Conservation (phyloP, 92 coral and sea anemone genomes). For the Metridium senile region DNA sequence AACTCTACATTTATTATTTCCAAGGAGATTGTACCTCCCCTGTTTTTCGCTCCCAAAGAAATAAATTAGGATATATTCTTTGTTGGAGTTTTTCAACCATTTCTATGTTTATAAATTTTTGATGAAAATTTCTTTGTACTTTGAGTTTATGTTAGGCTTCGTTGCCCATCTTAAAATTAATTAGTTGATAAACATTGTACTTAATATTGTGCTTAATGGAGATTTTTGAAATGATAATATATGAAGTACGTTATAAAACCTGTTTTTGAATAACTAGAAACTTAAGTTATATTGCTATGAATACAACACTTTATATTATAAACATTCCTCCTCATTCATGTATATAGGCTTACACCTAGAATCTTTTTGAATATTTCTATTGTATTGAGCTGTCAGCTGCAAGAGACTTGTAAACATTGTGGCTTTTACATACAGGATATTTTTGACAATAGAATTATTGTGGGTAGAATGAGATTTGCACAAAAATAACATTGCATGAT, state of each 20-base stretch:
- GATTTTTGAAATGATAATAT: neutral
- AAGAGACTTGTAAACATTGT: neutral
- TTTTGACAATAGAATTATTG: too few species aligned
- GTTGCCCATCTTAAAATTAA: neutral
- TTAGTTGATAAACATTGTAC: neutral
- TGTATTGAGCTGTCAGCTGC: neutral
- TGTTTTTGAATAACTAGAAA: too few species aligned
- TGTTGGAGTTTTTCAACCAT: neutral
- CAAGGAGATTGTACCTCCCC: too few species aligned
- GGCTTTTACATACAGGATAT: too few species aligned
- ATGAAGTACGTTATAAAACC: neutral
- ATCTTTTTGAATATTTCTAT: neutral
- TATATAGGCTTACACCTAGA: neutral
- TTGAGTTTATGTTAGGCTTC: neutral
- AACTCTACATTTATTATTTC: too few species aligned
- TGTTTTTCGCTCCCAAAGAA: too few species aligned
- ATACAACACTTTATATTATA: too few species aligned
- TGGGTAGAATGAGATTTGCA: too few species aligned
- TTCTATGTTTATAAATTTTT: slow-evolving; percentile 2
- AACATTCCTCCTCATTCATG: neutral
- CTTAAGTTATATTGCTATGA: too few species aligned
- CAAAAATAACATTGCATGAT: too few species aligned
- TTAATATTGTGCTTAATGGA: neutral
- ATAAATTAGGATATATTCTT: too few species aligned
- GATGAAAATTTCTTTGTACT: neutral